Percentiles rank a stretch among this genome's conserved stretches.
These are phyloP conservation scores for Idaea dimidiata DNA, from an alignment of 2,888 invertebrate genomes.

Conservation along the genomic window DNA sequence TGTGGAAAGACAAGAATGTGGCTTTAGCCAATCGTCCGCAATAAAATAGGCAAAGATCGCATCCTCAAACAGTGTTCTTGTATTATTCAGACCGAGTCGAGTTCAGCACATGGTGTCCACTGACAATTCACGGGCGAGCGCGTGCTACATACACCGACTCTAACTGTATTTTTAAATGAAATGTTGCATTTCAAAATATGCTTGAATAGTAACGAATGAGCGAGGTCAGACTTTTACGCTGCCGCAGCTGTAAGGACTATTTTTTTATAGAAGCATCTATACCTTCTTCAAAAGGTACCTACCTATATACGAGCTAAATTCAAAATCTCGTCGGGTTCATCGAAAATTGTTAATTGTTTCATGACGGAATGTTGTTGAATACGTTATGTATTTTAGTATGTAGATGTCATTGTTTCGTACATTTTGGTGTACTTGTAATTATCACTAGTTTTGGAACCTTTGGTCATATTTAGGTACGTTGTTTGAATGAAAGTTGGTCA, in stretches of 20 bases:
- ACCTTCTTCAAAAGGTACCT: too few species aligned
- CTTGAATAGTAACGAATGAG: slow-evolving; percentile 1
- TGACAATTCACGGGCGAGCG: slow-evolving; percentile 49
- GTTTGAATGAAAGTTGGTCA: too few species aligned
- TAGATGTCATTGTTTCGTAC: too few species aligned
- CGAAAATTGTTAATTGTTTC: too few species aligned
- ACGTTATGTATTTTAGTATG: too few species aligned
- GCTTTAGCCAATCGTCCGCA: slow-evolving; percentile 62
- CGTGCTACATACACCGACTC: slow-evolving; percentile 19
- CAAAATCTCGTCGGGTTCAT: too few species aligned
- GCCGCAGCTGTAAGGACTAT: background rate
- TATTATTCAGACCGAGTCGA: slow-evolving; percentile 64
- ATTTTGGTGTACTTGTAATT: too few species aligned
- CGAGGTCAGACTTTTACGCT: background rate
- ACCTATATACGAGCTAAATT: too few species aligned
- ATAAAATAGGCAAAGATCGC: slow-evolving; percentile 64
- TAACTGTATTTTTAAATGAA: slow-evolving; percentile 34
- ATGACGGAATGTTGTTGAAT: too few species aligned
- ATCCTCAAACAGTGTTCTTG: slow-evolving; percentile 56
- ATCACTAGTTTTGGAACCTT: too few species aligned
- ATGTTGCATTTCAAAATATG: slow-evolving; percentile 13
- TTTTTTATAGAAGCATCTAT: background rate
- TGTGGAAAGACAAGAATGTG: slow-evolving; percentile 33
- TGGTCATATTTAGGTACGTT: too few species aligned
- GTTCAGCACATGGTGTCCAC: slow-evolving; percentile 62